Percentiles rank a stretch among this genome's conserved stretches.
Evolutionary conservation across 2,888 invertebrate genomes (phyloP).

Genomic region (Leucania comma): DNA sequence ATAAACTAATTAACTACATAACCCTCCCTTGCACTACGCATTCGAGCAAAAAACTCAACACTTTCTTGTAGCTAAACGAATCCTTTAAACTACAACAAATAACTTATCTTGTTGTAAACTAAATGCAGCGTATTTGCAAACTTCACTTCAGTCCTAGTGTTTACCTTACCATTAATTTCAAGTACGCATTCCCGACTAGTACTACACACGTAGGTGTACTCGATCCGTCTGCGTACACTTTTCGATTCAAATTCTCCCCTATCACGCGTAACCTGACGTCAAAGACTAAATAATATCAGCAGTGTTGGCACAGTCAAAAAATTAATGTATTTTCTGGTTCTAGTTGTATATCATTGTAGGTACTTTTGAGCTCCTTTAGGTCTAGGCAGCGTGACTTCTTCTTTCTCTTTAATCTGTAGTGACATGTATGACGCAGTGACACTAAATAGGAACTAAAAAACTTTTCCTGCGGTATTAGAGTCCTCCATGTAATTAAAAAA

Average conservation of each 20-base stretch:
- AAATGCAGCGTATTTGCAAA: slow-evolving; percentile 9
- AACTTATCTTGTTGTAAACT: neutral
- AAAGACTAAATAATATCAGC: slow-evolving; percentile 49
- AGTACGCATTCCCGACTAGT: slow-evolving; percentile 28
- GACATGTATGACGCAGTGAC: no score
- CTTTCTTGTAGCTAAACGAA: no score
- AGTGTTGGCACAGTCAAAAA: slow-evolving; percentile 12
- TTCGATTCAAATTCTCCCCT: slow-evolving; percentile 52
- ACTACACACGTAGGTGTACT: slow-evolving; percentile 8
- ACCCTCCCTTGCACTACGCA: no score
- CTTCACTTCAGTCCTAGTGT: neutral
- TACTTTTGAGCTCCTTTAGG: no score
- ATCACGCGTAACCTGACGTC: slow-evolving; percentile 25
- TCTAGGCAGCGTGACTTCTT: no score
- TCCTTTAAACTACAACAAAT: neutral
- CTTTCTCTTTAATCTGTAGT: no score
- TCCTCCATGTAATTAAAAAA: no score
- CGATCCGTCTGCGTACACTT: slow-evolving; percentile 31
- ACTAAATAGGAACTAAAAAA: no score
- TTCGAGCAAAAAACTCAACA: no score
- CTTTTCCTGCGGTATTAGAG: no score
- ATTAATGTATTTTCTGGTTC: neutral
- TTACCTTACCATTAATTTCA: slow-evolving; percentile 33
- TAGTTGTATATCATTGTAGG: no score
- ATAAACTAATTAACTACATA: no score